Conservation (phyloP, 2,888 invertebrate genomes). For the Latrodectus hesperus region DNA sequence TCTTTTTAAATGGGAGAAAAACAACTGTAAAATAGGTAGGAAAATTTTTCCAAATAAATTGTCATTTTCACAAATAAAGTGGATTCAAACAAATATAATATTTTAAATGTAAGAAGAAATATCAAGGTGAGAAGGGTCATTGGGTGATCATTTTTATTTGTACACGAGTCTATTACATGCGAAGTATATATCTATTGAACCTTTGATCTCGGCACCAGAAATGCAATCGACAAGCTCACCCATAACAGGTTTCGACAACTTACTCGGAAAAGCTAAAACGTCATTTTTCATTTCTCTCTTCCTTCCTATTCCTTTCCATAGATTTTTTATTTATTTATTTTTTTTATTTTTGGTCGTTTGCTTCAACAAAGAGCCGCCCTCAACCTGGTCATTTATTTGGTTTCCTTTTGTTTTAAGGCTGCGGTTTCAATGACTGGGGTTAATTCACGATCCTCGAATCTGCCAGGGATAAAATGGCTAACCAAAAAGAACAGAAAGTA, state of each 20-base stretch:
- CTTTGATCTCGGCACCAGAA: background rate
- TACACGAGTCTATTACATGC: no score
- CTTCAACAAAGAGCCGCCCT: conserved; percentile 14
- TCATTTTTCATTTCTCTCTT: background rate
- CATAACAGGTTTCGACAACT: background rate
- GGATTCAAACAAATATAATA: no score
- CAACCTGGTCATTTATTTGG: conserved; percentile 27
- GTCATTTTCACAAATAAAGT: no score
- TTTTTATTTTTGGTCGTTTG: conserved; percentile 4
- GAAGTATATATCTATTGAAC: no score
- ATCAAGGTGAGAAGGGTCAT: no score
- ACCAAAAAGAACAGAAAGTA: conserved; percentile 26
- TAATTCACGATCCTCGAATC: conserved; percentile 54
- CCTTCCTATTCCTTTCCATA: background rate
- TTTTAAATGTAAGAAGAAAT: no score
- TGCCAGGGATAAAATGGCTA: conserved; percentile 55
- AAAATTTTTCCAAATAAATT: no score
- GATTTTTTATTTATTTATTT: conserved; percentile 4
- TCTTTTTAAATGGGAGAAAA: no score
- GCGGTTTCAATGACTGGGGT: conserved; percentile 51
- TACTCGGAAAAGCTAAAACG: background rate
- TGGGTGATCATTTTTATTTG: no score
- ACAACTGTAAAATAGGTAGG: no score
- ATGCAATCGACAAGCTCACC: background rate
- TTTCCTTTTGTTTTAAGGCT: conserved; percentile 46